Conservation (phyloP, 2,888 invertebrate species). For the Eupithecia dodoneata region DNA sequence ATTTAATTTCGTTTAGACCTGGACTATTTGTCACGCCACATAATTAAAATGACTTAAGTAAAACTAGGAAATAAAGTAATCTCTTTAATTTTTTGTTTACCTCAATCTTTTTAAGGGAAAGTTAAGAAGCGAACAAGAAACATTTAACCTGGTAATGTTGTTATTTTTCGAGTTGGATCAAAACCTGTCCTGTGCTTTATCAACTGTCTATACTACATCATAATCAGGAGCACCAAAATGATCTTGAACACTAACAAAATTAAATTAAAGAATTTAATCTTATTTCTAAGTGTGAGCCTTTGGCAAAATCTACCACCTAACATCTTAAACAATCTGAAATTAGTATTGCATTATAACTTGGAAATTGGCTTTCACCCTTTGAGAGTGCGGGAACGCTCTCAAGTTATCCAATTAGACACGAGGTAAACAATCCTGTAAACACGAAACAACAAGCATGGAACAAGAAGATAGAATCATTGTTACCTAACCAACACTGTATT, state of each 20-base stretch:
- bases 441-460: slow-evolving; percentile 17
- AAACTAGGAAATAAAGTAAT: too few species aligned
- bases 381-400: slow-evolving; percentile 21
- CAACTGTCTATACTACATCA: background rate
- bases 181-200: background rate
- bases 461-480: slow-evolving; percentile 9
- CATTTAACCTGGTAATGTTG: background rate
- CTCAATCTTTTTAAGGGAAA: too few species aligned
- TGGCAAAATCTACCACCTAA: background rate
- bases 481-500: slow-evolving; percentile 1
- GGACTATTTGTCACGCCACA: too few species aligned
- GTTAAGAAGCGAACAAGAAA: background rate
- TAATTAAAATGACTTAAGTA: too few species aligned
- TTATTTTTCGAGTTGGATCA: too few species aligned
- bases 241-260: background rate
- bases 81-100: too few species aligned
- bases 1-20: too few species aligned
- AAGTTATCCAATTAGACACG: slow-evolving; percentile 30
- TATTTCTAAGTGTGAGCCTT: background rate
- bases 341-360: slow-evolving; percentile 11
- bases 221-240: too few species aligned
- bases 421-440: slow-evolving; percentile 28
- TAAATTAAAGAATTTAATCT: background rate
- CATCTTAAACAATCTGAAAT: background rate
- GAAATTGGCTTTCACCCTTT: slow-evolving; percentile 27